Percentiles rank a stretch among this genome's conserved stretches.
Conservation (phyloP, 2,888 invertebrate species). For the Drosophila rellima region DNA sequence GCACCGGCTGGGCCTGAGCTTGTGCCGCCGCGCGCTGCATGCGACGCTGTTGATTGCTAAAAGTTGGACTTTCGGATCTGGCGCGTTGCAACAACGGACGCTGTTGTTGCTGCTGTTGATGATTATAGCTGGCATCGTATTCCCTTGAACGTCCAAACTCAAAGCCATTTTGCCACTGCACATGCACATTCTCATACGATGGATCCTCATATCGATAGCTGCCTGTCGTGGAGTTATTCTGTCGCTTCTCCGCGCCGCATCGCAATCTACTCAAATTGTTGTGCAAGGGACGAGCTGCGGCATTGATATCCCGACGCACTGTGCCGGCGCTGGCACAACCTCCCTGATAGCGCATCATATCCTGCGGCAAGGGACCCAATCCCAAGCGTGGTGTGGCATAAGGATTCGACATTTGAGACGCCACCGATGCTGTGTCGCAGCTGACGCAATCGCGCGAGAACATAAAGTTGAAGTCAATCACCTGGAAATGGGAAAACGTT, state of each 20-base stretch:
- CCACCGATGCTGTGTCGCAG: constrained; percentile 82
- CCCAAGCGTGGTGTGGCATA: constrained; percentile 80
- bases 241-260: constrained; percentile 59
- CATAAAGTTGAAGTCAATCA: constrained; percentile 87
- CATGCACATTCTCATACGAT: constrained; percentile 85
- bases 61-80: constrained; percentile 85
- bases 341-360: constrained; percentile 84
- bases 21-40: constrained; percentile 62
- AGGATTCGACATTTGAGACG: constrained; percentile 79
- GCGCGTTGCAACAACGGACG: constrained; percentile 82
- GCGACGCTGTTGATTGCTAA: constrained; percentile 75
- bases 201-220: constrained; percentile 83
- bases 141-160: constrained; percentile 85
- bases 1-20: constrained; percentile 21
- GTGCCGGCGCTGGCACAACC: constrained; percentile 33
- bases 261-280: constrained; percentile 83
- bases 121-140: constrained; percentile 58
- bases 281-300: constrained; percentile 78
- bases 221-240: constrained; percentile 16
- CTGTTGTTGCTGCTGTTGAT: constrained; percentile 65
- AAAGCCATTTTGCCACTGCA: constrained; percentile 85
- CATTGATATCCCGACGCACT: constrained; percentile 70
- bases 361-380: constrained; percentile 76
- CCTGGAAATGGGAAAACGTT: constrained; percentile 34
- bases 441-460: constrained; percentile 86